phyloP scores from a whole-genome alignment of 2,888 invertebrate species.

The Lithosia quadra region DNA sequence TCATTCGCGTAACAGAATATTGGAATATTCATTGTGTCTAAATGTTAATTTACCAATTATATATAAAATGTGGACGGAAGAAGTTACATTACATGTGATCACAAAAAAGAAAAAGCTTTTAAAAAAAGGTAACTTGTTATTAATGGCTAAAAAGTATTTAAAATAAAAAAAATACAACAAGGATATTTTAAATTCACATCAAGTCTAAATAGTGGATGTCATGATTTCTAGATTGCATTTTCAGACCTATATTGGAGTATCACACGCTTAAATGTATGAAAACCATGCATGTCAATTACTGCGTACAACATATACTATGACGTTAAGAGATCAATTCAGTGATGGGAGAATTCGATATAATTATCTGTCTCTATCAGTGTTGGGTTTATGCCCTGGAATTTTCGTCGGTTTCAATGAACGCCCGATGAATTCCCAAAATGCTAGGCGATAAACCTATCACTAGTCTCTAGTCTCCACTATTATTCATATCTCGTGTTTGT shows the following conservation, averaged over 20 bases:
- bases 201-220: no score
- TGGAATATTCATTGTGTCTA: neutral
- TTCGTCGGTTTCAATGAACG: no score
- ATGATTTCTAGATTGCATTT: no score
- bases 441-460: no score
- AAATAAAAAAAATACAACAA: no score
- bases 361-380: no score
- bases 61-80: neutral
- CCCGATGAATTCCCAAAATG: no score
- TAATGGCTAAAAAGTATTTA: neutral
- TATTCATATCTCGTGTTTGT: neutral
- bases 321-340: neutral
- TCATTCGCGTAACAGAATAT: neutral
- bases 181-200: no score
- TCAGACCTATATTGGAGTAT: neutral
- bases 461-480: no score
- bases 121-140: neutral
- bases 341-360: conserved; percentile 1
- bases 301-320: no score
- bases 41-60: neutral
- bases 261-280: neutral
- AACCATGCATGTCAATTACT: neutral
- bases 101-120: neutral
- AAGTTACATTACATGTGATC: neutral
- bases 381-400: no score